A percentile compares a stretch with the other conserved stretches of the same genome.
phyloP scores from a whole-genome alignment of 2,888 invertebrate genomes.

The Catotricha subobsoleta region DNA sequence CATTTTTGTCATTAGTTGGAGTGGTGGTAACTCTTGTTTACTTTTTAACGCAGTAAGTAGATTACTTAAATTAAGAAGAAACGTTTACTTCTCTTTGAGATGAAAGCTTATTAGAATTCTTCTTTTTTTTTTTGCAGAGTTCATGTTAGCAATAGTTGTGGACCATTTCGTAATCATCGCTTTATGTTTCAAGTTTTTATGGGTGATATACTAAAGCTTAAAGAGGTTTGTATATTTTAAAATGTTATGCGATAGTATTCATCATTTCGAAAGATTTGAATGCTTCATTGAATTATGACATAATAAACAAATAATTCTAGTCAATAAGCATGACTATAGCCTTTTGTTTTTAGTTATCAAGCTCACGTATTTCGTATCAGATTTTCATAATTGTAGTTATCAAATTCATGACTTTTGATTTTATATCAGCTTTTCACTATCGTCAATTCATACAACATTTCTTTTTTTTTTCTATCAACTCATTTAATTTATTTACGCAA shows the following conservation, averaged over 20 bases:
- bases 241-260: too few species aligned
- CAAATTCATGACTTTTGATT: too few species aligned
- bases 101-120: too few species aligned
- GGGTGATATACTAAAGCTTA: slow-evolving; percentile 35
- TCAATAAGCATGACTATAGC: too few species aligned
- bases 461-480: not conserved
- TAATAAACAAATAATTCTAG: too few species aligned
- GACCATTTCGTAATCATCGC: slow-evolving; percentile 40
- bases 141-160: slow-evolving; percentile 36
- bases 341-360: not conserved
- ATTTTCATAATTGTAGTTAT: too few species aligned
- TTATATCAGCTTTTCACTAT: too few species aligned
- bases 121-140: slow-evolving; percentile 26
- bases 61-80: not conserved
- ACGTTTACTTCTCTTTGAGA: not conserved
- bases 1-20: slow-evolving; percentile 43
- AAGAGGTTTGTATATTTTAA: slow-evolving; percentile 17
- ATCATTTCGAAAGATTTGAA: too few species aligned
- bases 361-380: too few species aligned
- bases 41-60: slow-evolving; percentile 40
- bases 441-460: too few species aligned
- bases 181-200: slow-evolving; percentile 40
- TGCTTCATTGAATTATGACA: too few species aligned
- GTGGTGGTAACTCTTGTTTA: slow-evolving; percentile 43
- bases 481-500: not conserved